Evolutionary conservation across 2,113 vertebrate species (phyloP), one percentile per base, ranked within the genome.

Genomic region (Hucho hucho): DNA sequence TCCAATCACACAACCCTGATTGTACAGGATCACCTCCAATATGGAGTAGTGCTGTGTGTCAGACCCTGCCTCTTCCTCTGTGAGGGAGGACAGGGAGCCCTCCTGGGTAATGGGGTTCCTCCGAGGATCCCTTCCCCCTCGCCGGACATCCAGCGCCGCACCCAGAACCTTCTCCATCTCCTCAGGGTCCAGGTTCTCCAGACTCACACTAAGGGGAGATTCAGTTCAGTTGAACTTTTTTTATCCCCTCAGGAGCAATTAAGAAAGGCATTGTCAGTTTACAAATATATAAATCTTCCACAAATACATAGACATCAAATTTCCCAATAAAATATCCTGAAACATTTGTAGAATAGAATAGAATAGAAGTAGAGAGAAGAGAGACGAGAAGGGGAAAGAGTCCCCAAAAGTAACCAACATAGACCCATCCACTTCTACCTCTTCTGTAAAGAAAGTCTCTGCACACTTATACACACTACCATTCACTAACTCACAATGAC

Each of bases 71-170:
- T 85, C 84, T 74, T 87, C 79, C 73, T 88, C 86, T 11, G 78
- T 81, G 78, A 88, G 80, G 49, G 86, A 87, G 80, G 82, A 76
- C 72, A 86, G 78, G 3, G 79, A 81, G 78, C 73, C 79, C 73
- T 83, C 13, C 20, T 79, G 46, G 46, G 74, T 86, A 56, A 88
- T 84, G n/a, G 86, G 86, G 11, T 74, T 79, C 28, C 84, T 72
- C 1, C 84, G 78, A 46, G 82, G 86, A 64, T 86, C 86, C 67
- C 78, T 72, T 65, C 74, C 63, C 65, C 59, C 64, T 18, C 25
- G 6, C 20, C n/a, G 1, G 32, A 47, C 25, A 73, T 16, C 70
- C 16, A 81, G 75, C n/a, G 66, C 75, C 5, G 75, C 82, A 2
- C 56, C 64, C 32, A 76, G 49, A 47, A 86, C 53, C 29, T 56